Base-by-base conservation (phyloP, 2,797 vertebrate genomes). In the Sebastes kiyomatsui region DNA sequence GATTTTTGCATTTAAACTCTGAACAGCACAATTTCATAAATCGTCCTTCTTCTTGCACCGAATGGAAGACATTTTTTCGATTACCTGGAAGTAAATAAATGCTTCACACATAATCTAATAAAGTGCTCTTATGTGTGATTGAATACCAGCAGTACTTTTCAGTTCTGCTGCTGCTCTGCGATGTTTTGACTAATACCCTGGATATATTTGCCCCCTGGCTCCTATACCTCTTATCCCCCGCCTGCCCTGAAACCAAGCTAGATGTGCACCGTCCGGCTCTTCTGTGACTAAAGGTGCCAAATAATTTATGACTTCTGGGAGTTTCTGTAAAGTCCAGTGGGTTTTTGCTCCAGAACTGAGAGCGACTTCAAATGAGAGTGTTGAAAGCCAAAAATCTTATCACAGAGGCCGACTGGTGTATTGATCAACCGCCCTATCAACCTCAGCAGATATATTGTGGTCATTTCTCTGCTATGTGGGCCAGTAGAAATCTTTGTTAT, bases 231-330 rank as follows among this genome's bases (percentile, higher is more conserved):
- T 78, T 28, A 70, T 77, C 75, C 65, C 12, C 16, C 10, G 20
- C 12, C 71, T 69, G 68, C 66, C 56, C 76, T 69, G n/a, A n/a
- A n/a, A n/a, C n/a, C n/a, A 2, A 30, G 42, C 3, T 49, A 20
- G 69, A 65, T 38, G 35, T 77, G 54, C 72, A 58, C 35, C 64
- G 77, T 84, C 76, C 70, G 12, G 75, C 74, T 88, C 72, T 49
- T 80, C 70, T 74, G 55, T 23, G n/a, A 59, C 83, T 72, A 54
- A 86, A 89, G 67, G 62, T 74, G 82, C 25, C 87, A 88, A 88
- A 88, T 90, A 77, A 85, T 91, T 88, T 54, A 88, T 84, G 87
- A 86, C 79, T 83, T 88, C 13, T 14, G 74, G 76, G 87, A 91
- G 76, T 88, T 88, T 91, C 83, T 72, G 2, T 62, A 14, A 73